Evolutionary conservation across 2,888 invertebrate genomes (phyloP).

Genomic region (Epistrophella euchroma): DNA sequence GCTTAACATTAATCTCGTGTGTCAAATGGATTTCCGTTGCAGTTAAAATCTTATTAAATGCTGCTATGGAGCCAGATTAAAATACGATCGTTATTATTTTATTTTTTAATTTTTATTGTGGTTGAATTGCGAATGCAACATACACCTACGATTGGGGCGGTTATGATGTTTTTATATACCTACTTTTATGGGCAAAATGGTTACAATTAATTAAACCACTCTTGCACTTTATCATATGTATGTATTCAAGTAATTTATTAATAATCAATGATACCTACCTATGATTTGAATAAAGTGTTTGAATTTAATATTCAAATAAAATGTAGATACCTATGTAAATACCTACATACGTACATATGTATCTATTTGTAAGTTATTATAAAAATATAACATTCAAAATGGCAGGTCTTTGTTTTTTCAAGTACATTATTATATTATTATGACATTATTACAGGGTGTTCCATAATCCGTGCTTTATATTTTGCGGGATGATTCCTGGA

Average conservation of each 20-base stretch:
- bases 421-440: too few relatives aligned
- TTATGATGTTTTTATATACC: conserved; percentile 12
- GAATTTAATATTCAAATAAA: conserved; percentile 3
- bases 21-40: conserved; percentile 71
- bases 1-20: conserved; percentile 59
- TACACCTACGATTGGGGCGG: conserved; percentile 46
- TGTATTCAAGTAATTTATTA: conserved; percentile 39
- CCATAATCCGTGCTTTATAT: too few relatives aligned
- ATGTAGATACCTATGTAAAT: too few relatives aligned
- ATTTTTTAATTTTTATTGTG: background rate
- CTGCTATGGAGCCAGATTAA: conserved; percentile 16
- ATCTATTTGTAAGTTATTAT: too few relatives aligned
- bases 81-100: conserved; percentile 19
- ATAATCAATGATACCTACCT: conserved; percentile 27
- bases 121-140: conserved; percentile 29
- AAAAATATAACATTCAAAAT: too few relatives aligned
- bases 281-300: conserved; percentile 3
- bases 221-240: conserved; percentile 34
- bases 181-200: conserved; percentile 26
- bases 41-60: conserved; percentile 5
- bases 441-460: too few relatives aligned
- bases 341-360: too few relatives aligned
- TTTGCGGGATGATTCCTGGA: too few relatives aligned
- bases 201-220: conserved; percentile 50
- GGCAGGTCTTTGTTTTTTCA: too few relatives aligned